Base-by-base conservation (phyloP, 2,797 vertebrate species). In the Bradypus variegatus region DNA sequence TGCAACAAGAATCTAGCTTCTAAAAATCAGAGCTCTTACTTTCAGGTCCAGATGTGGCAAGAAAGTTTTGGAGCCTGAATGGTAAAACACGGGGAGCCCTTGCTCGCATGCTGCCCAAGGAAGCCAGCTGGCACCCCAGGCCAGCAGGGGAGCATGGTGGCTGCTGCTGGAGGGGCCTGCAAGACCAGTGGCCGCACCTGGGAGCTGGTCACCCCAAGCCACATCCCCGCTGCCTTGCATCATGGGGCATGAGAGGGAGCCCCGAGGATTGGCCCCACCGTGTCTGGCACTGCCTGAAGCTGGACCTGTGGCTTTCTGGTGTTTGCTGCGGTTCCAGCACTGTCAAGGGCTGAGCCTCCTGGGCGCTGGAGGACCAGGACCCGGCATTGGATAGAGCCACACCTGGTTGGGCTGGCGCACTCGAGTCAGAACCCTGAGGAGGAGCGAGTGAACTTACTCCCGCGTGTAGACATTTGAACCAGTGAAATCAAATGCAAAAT, bases 21-120 rank as follows among this genome's bases (percentile, higher is more conserved):
- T 64, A 82, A 88, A 55, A 90, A 92, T 89, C 79, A 93, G 58
- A 58, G 75, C 94, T 91, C 95, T 95, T 50, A 50, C 50, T 50
- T 95, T 95, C 48, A 1, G 1, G 0, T 92, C 75, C 72, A 79
- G 79, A 48, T 72, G 79, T 86, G 90, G 82, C 64, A 4, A 60
- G 79, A 82, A 88, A n/a, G 16, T 69, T 73, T 82, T 1, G 1
- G 67, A 48, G 36, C 50, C 36, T 69, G 76, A 36, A n/a, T 27
- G 84, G 48, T 78, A 33, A 73, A n/a, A 50, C 3, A 79, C 67
- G 75, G 64, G 85, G 83, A 76, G 21, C 8, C 58, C 36, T 31
- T n/a, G 50, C 62, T 87, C 27, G 5, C 38, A 2, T 9, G 83
- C 41, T 62, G 27, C 69, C 79, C 64, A 45, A 83, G 70, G 65